A percentile compares a stretch with the other conserved stretches of the same genome.
Evolutionary conservation across 1,140 invertebrate species (phyloP).

Genomic region (Ladona fulva): DNA sequence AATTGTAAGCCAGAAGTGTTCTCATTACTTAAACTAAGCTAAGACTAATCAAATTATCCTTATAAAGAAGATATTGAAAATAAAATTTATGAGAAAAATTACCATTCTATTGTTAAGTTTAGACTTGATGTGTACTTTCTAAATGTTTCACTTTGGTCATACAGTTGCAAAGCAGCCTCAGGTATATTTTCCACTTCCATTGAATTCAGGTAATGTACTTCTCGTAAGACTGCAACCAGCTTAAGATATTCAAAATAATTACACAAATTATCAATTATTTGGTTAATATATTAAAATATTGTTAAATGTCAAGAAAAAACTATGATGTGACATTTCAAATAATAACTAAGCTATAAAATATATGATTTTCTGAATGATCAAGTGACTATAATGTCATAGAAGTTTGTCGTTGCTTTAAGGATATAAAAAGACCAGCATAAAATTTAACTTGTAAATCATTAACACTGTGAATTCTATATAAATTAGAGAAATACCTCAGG

Average conservation of each 20-base stretch:
- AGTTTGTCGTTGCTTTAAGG: too few species aligned
- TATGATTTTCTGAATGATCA: too few species aligned
- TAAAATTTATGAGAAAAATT: constrained; percentile 24
- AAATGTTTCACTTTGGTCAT: constrained; percentile 51
- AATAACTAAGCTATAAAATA: too few species aligned
- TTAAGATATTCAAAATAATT: constrained; percentile 25
- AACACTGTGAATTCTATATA: too few species aligned
- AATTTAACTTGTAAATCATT: too few species aligned
- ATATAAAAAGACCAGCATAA: too few species aligned
- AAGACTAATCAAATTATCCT: not conserved
- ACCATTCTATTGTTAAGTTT: constrained; percentile 58
- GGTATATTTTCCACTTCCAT: constrained; percentile 54
- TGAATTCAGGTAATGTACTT: constrained; percentile 66
- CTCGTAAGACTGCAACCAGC: constrained; percentile 57
- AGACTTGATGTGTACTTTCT: constrained; percentile 55
- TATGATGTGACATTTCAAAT: too few species aligned
- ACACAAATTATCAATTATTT: too few species aligned
- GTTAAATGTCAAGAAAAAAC: too few species aligned
- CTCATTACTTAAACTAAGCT: too few species aligned
- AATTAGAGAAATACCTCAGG: constrained; percentile 38
- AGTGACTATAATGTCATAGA: too few species aligned
- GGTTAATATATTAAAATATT: too few species aligned
- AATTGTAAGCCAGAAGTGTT: not conserved
- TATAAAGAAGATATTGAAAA: not conserved
- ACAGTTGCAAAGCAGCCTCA: constrained; percentile 50